A percentile compares a stretch with the other conserved stretches of the same genome.
Evolutionary conservation across 2,888 invertebrate species (phyloP).

Genomic region (Lordiphosa fenestrarum): DNA sequence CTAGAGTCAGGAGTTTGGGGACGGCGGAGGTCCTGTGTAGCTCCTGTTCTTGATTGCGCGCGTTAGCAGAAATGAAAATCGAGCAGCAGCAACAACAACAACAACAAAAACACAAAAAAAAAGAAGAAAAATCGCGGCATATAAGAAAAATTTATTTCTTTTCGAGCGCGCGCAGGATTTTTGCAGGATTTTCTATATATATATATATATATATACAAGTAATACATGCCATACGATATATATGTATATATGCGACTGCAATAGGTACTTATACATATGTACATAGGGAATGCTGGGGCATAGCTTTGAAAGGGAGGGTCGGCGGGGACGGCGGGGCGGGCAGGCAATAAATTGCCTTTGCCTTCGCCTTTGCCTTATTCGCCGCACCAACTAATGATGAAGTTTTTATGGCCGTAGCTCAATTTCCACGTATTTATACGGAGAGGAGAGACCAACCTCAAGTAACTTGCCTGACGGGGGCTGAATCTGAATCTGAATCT

Average conservation of each 20-base stretch:
- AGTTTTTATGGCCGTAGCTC: conserved; percentile 17
- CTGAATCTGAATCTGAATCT: too few species aligned
- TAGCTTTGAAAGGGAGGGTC: conserved; percentile 21
- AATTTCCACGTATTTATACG: neutral
- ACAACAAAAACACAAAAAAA: conserved; percentile 17
- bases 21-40: conserved; percentile 13
- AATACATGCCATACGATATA: conserved; percentile 19
- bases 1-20: conserved; percentile 17
- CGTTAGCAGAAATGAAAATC: conserved; percentile 71
- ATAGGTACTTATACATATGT: conserved; percentile 40
- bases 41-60: conserved; percentile 67
- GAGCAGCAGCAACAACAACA: conserved; percentile 38
- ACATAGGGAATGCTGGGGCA: conserved; percentile 29
- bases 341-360: conserved; percentile 34
- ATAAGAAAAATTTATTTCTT: conserved; percentile 52
- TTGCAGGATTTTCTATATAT: conserved; percentile 54
- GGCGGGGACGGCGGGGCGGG: neutral
- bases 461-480: conserved; percentile 22
- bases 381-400: conserved; percentile 24
- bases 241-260: conserved; percentile 6
- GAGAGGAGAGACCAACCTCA: conserved; percentile 12
- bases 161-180: conserved; percentile 66
- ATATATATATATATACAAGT: conserved; percentile 14
- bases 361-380: neutral
- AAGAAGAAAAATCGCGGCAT: conserved; percentile 48